A percentile compares a stretch with the other conserved stretches of the same genome.
phyloP scores from a whole-genome alignment of 1,140 invertebrate species.

The Hyposmocoma kahamanoa region DNA sequence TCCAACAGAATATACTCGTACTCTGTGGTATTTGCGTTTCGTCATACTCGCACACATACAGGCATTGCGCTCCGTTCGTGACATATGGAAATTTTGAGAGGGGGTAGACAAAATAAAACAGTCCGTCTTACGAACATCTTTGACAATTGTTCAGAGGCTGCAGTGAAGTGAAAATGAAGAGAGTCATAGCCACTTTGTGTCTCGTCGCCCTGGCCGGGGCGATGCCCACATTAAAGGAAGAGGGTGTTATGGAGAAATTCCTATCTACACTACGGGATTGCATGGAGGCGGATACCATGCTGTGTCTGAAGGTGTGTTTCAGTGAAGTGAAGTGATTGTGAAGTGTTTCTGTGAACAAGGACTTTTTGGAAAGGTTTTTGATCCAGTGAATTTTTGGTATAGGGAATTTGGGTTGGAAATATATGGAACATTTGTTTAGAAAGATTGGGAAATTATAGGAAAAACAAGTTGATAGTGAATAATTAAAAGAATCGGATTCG shows the following conservation, averaged over 20 bases:
- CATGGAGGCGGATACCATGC: constrained; percentile 54
- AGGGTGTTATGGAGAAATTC: constrained; percentile 47
- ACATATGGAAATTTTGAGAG: constrained; percentile 48
- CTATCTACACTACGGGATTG: constrained; percentile 53
- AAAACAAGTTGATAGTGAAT: too few species aligned
- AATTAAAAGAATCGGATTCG: too few species aligned
- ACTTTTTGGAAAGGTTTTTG: neutral
- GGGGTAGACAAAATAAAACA: constrained; percentile 59
- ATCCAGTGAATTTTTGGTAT: too few species aligned
- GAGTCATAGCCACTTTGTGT: constrained; percentile 33
- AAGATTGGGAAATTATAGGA: too few species aligned
- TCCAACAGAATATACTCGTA: constrained; percentile 6
- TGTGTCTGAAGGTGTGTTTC: constrained; percentile 63
- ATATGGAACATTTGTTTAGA: too few species aligned
- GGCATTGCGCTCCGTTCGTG: constrained; percentile 24
- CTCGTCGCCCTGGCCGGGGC: constrained; percentile 34
- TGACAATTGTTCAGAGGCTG: constrained; percentile 48
- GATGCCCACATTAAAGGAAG: constrained; percentile 47
- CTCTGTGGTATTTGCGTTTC: constrained; percentile 33
- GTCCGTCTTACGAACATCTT: constrained; percentile 27
- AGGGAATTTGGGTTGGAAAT: too few species aligned
- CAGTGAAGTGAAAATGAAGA: constrained; percentile 60
- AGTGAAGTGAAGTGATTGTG: constrained; percentile 47
- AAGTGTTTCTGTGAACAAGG: neutral
- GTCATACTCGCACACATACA: constrained; percentile 27